Conservation (phyloP, 1,140 invertebrate genomes). For the Chrysomallon squamiferum region DNA sequence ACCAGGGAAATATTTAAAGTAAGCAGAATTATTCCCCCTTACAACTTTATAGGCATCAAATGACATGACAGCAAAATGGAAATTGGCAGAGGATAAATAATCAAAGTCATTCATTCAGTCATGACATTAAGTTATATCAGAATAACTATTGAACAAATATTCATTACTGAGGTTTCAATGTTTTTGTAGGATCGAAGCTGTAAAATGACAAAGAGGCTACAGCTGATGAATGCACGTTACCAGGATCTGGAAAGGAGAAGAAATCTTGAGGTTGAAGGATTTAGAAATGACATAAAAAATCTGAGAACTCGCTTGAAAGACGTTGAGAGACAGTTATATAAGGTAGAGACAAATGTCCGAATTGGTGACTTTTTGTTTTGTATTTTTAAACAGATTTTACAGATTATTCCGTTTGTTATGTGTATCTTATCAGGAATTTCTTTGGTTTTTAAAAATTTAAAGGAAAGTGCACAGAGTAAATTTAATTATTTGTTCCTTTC, state of each 20-base stretch:
- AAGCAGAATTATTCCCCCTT: too few species aligned
- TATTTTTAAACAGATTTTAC: background rate
- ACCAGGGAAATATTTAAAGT: slow-evolving; percentile 61
- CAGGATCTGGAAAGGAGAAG: slow-evolving; percentile 61
- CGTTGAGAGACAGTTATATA: slow-evolving; percentile 63
- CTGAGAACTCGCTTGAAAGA: slow-evolving; percentile 59
- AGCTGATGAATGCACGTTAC: slow-evolving; percentile 62
- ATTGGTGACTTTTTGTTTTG: background rate
- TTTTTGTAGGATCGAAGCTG: slow-evolving; percentile 54
- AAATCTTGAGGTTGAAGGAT: slow-evolving; percentile 64
- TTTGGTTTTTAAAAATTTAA: background rate
- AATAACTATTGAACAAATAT: too few species aligned
- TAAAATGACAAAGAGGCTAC: slow-evolving; percentile 59
- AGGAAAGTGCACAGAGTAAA: background rate
- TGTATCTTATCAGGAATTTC: background rate
- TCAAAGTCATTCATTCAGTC: too few species aligned
- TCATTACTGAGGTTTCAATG: too few species aligned
- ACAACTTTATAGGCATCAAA: too few species aligned
- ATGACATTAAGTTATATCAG: too few species aligned
- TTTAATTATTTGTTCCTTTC: too few species aligned
- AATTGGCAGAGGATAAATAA: too few species aligned
- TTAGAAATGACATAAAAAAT: slow-evolving; percentile 64
- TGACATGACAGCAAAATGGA: too few species aligned
- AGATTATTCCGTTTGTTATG: background rate
- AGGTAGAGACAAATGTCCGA: slow-evolving; percentile 48